Percentiles rank a stretch among this genome's conserved stretches.
These are phyloP conservation scores for mouse (Mus musculus) DNA, from an alignment of 2,113 vertebrate species.

Conservation along the genomic window GRCm39 chr5:77590501-77591000, in stretches of 20 bases:
- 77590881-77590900: neutral
- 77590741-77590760: conserved; percentile 72
- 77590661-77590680: conserved; percentile 73
- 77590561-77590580: conserved; percentile 62
- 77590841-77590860: neutral
- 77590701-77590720: conserved; percentile 79
- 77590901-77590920: neutral
- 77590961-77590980: conserved; percentile 40
- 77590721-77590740: conserved; percentile 75
- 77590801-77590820: conserved; percentile 27
- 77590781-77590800: conserved; percentile 64
- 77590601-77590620: conserved; percentile 72
- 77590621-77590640: conserved; percentile 58
- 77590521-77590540: conserved; percentile 51
- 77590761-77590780: conserved; percentile 71
- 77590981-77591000: conserved; percentile 59
- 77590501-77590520: conserved; percentile 47
- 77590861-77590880: neutral
- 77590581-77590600: conserved; percentile 69
- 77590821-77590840: neutral
- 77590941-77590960: neutral
- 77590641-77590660: conserved; percentile 63
- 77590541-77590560: conserved; percentile 55
- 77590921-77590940: neutral
- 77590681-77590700: conserved; percentile 71